Evolutionary conservation across 2,888 invertebrate genomes (phyloP).

Genomic region (Tinea pellionella): DNA sequence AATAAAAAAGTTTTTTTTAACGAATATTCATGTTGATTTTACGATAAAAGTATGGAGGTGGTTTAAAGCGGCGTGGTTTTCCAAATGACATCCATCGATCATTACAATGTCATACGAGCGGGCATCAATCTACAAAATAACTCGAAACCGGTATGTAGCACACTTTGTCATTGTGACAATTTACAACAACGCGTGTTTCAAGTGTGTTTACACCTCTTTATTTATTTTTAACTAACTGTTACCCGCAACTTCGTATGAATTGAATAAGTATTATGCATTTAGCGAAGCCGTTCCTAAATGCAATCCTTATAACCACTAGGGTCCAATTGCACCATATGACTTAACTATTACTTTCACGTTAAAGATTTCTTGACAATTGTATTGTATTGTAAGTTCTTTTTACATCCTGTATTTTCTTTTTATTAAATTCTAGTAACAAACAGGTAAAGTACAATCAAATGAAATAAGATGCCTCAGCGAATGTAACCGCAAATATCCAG

Average conservation of each 20-base stretch:
- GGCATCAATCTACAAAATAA: not conserved
- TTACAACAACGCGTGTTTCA: not conserved
- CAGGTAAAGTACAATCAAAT: conserved; percentile 3
- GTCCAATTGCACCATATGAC: too few species aligned
- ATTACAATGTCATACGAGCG: not conserved
- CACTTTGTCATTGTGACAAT: not conserved
- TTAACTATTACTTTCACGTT: too few species aligned
- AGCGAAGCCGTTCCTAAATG: too few species aligned
- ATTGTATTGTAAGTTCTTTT: too few species aligned
- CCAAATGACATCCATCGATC: not conserved
- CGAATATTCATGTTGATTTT: not conserved
- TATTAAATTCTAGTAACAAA: not conserved
- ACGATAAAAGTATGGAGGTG: not conserved
- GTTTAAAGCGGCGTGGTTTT: not conserved
- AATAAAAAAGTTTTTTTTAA: not conserved
- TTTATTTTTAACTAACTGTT: too few species aligned
- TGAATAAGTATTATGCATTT: too few species aligned
- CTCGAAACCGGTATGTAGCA: not conserved
- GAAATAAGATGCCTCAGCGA: not conserved
- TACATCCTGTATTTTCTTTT: too few species aligned
- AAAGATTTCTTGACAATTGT: too few species aligned
- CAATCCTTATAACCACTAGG: too few species aligned
- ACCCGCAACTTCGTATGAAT: too few species aligned
- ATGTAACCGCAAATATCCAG: conserved; percentile 9
- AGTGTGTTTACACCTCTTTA: not conserved